Conservation (phyloP, 2,797 vertebrate species). For the Rhinichthys osculus region DNA sequence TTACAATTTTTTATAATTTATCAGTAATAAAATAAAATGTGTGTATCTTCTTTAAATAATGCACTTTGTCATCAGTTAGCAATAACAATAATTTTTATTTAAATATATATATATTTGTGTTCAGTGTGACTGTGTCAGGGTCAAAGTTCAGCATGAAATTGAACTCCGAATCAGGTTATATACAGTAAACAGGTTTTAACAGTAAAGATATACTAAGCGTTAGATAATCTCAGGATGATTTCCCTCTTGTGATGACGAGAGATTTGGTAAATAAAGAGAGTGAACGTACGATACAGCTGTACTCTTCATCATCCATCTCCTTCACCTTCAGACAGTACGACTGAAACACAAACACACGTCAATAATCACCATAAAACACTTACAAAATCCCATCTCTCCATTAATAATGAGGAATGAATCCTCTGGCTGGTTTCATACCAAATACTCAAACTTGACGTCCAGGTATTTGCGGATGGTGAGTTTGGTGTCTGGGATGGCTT, state of each 20-base stretch:
- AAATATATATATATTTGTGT: too few relatives aligned
- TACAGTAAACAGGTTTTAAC: background rate
- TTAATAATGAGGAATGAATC: background rate
- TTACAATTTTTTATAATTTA: background rate
- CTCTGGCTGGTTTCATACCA: constrained; percentile 79
- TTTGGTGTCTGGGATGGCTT: constrained; percentile 98
- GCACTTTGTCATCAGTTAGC: background rate
- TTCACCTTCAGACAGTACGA: constrained; percentile 99
- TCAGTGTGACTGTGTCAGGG: background rate
- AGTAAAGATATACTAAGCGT: background rate
- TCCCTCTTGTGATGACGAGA: too few relatives aligned
- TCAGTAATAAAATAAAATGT: background rate
- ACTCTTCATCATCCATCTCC: constrained; percentile 99
- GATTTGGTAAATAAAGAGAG: too few relatives aligned
- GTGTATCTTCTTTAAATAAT: background rate
- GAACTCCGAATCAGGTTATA: background rate
- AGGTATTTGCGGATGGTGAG: constrained; percentile 98
- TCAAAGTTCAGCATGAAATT: background rate
- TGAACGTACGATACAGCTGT: constrained; percentile 94
- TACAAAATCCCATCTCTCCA: too few relatives aligned
- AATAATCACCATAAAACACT: background rate
- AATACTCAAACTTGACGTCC: constrained; percentile 98
- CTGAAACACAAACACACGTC: constrained; percentile 74
- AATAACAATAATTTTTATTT: too few relatives aligned
- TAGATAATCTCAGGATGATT: background rate